These are phyloP conservation scores for Bombus picipes DNA, from an alignment of 1,140 invertebrate species.

Conservation along the genomic window DNA sequence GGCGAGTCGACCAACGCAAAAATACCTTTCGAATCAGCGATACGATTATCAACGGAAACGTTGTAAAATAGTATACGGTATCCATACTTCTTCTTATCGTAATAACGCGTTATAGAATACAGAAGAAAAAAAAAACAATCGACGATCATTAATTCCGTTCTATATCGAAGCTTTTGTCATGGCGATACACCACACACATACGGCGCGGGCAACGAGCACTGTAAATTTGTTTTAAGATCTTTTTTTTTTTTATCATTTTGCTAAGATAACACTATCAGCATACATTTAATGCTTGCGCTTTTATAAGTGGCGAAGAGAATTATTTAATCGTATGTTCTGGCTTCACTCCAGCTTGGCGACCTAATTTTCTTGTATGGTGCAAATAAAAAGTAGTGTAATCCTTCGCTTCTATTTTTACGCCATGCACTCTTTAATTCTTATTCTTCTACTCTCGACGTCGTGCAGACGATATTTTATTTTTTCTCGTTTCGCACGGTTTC, in stretches of 20 bases:
- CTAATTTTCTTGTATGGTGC: constrained; percentile 75
- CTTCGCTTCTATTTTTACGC: constrained; percentile 48
- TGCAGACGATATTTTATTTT: constrained; percentile 2
- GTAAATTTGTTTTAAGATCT: constrained; percentile 75
- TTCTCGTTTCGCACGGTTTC: neutral
- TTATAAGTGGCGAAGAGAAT: constrained; percentile 81
- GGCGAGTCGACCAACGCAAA: constrained; percentile 10
- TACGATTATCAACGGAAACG: constrained; percentile 55
- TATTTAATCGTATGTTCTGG: constrained; percentile 82
- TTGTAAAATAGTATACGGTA: constrained; percentile 39
- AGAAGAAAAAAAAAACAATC: constrained; percentile 34
- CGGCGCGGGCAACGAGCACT: constrained; percentile 49
- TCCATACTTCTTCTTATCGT: constrained; percentile 23
- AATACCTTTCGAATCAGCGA: constrained; percentile 40
- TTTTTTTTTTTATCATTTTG: constrained; percentile 81
- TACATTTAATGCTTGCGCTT: constrained; percentile 82
- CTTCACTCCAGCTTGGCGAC: constrained; percentile 80
- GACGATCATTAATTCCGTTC: constrained; percentile 34
- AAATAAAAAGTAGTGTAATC: constrained; percentile 56
- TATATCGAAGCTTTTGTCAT: constrained; percentile 36
- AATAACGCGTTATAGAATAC: constrained; percentile 22
- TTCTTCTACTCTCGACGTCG: constrained; percentile 12
- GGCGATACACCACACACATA: constrained; percentile 7
- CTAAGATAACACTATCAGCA: constrained; percentile 82
- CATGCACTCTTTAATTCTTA: constrained; percentile 46